phyloP scores from a whole-genome alignment of 1,140 invertebrate genomes.

The Hycleus phaleratus region DNA sequence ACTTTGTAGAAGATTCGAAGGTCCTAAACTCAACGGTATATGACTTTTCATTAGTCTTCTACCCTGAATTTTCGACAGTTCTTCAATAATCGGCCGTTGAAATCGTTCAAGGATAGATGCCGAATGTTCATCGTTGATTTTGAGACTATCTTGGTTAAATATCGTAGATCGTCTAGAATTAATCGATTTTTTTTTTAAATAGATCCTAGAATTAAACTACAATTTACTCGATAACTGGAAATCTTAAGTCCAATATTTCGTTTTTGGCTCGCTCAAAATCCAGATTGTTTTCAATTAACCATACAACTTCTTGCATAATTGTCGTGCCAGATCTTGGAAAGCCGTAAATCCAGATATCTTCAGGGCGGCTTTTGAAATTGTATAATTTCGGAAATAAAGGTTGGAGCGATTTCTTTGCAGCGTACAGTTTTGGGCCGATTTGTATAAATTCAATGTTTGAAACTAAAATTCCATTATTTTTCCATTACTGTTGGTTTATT shows the following conservation, averaged over 20 bases:
- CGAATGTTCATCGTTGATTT: neutral
- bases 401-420: no score
- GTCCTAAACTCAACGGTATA: slow-evolving; percentile 58
- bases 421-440: no score
- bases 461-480: no score
- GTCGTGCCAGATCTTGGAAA: slow-evolving; percentile 55
- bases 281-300: slow-evolving; percentile 71
- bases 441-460: no score
- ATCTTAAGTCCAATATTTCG: slow-evolving; percentile 48
- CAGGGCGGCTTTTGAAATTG: neutral
- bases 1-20: slow-evolving; percentile 51
- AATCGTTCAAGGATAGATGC: no score
- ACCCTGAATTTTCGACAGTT: slow-evolving; percentile 51
- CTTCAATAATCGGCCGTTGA: neutral
- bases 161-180: no score
- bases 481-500: neutral
- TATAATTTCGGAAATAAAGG: neutral
- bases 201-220: neutral
- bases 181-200: no score
- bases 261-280: slow-evolving; percentile 63
- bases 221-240: slow-evolving; percentile 26
- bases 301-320: slow-evolving; percentile 80
- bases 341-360: slow-evolving; percentile 28
- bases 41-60: slow-evolving; percentile 65
- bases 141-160: neutral